These are phyloP conservation scores for Piezodorus guildinii DNA, from an alignment of 1,140 invertebrate genomes.

Conservation along the genomic window DNA sequence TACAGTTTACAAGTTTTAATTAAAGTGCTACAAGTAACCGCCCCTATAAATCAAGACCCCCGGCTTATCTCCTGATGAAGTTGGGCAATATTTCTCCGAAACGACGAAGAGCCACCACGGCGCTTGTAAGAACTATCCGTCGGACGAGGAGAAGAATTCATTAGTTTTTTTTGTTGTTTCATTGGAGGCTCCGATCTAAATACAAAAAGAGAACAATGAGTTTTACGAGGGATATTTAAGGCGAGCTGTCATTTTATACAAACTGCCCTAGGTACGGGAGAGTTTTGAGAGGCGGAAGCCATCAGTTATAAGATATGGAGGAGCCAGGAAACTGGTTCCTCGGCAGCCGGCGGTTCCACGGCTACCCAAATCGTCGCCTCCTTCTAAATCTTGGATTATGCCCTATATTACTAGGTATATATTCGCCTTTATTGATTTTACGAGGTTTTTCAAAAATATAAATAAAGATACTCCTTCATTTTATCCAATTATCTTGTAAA, in stretches of 20 bases:
- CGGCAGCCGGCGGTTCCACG: no score
- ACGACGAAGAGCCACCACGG: no score
- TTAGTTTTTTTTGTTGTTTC: background rate
- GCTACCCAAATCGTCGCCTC: background rate
- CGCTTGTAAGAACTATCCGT: no score
- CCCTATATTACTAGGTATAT: background rate
- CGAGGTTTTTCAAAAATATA: background rate
- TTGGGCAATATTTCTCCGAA: no score
- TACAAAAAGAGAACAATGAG: slow-evolving; percentile 7
- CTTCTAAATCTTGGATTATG: background rate
- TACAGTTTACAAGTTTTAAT: no score
- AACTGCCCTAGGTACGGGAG: background rate
- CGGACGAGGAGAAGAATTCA: background rate
- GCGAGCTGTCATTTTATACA: slow-evolving; percentile 7
- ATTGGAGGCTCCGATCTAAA: background rate
- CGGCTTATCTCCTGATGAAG: no score
- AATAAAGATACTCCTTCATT: no score
- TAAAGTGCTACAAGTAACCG: no score
- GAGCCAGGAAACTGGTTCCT: background rate
- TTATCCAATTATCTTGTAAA: no score
- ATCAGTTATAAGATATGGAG: slow-evolving; percentile 7
- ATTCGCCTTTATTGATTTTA: background rate
- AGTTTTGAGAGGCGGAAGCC: slow-evolving; percentile 8
- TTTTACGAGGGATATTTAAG: background rate
- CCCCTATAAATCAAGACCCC: no score